Conservation (phyloP, 2,797 vertebrate genomes). For the Morelia viridis region DNA sequence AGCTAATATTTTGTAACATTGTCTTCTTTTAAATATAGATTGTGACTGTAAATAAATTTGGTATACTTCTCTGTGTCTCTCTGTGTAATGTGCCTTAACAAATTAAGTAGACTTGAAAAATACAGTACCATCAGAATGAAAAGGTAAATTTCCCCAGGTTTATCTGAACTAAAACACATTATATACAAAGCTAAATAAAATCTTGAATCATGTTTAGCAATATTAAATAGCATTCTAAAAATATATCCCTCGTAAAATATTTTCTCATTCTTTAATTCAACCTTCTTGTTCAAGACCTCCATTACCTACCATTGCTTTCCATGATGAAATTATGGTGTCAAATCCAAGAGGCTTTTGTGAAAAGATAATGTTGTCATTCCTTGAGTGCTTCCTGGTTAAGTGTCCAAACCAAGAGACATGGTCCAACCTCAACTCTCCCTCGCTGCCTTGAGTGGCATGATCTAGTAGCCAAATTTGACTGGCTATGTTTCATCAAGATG, state of each 20-base stretch:
- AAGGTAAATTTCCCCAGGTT: not conserved
- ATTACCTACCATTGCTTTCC: not conserved
- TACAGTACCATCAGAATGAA: not conserved
- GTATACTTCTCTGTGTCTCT: too few species aligned
- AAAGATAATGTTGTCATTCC: too few species aligned
- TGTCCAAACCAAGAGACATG: not conserved
- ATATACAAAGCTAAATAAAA: not conserved
- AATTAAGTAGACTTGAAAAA: not conserved
- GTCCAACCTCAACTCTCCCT: not conserved
- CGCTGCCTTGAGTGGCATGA: not conserved
- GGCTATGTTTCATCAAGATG: not conserved
- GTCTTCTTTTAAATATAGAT: too few species aligned
- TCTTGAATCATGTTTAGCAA: not conserved
- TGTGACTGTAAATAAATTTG: too few species aligned
- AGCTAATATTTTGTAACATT: too few species aligned
- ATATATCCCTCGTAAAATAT: not conserved
- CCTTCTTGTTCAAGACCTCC: not conserved
- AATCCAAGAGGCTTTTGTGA: not conserved
- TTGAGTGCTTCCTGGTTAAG: not conserved
- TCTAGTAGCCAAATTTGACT: not conserved
- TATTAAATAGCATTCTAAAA: not conserved
- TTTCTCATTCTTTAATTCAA: not conserved
- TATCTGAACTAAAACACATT: not conserved
- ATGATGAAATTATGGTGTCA: not conserved
- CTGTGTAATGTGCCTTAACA: not conserved